Base-by-base conservation (phyloP, 1,140 invertebrate species). In the Battus philenor region DNA sequence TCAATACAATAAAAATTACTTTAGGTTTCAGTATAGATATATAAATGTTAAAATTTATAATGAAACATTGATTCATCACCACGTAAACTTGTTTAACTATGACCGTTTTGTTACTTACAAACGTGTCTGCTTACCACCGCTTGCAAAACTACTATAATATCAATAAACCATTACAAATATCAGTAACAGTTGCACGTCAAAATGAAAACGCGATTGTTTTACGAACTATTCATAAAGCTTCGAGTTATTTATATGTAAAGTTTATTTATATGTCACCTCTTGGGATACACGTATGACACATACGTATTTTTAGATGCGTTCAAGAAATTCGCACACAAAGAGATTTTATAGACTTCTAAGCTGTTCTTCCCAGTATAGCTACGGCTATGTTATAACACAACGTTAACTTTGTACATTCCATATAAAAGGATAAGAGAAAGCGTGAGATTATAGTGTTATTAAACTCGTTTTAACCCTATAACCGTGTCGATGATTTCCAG, bases 261-360 rank as follows among this genome's bases (percentile, higher is more conserved):
- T 39, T 39, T 41, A 41, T 41, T 41, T 36, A 10, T 29, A 29
- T 17, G 38, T 41, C 38, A 41, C 24, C 13, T 29, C 24, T 29
- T 29, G 3, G 13, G 13, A 41, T 41, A 16, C 26, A 29, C 2
- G 24, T 17, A 41, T 41, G 38, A 41, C 26, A 41, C 38, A 39
- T n/a, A 16, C 9, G 38, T 41, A 29, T 41, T 29, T 27, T 41
- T 41, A 41, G 10, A 30, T 11, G 22, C 16, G 36, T 8, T 8
- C 22, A 12, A 10, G 15, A 41, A 29, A 29, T 41, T 41, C n/a
- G 38, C 38, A 26, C 17, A 41, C 29, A 41, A 41, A 41, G 27
- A 13, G 12, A 8, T 16, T 41, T 41, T 41, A 41, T 29, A 39
- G 36, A 27, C 22, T 11, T 22, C 17, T 9, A 13, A 18, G 24